Conservation (phyloP, 2,797 vertebrate species). For the Falco columbarius region DNA sequence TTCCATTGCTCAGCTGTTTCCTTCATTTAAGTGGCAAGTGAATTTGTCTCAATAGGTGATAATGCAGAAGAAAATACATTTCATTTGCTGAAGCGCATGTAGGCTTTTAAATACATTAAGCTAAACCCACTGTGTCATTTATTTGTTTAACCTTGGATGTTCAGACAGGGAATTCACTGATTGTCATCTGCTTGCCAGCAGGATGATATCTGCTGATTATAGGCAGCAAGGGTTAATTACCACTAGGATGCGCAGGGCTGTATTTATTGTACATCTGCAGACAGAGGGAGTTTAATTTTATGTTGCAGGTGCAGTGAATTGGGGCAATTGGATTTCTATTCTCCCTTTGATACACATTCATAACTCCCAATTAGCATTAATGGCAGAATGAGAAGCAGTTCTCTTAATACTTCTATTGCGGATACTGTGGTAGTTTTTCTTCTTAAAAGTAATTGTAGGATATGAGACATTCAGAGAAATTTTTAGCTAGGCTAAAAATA, state of each 20-base stretch:
- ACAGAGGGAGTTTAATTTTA: slow-evolving; percentile 57
- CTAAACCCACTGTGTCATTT: slow-evolving; percentile 32
- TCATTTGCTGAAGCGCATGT: slow-evolving; percentile 13
- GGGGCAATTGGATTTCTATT: slow-evolving; percentile 63
- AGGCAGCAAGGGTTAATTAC: slow-evolving; percentile 69
- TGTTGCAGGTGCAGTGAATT: slow-evolving; percentile 68
- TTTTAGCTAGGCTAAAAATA: background rate
- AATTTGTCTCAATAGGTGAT: slow-evolving; percentile 57
- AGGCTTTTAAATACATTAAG: slow-evolving; percentile 51
- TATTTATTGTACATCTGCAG: slow-evolving; percentile 65
- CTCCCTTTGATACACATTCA: slow-evolving; percentile 62
- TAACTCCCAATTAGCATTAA: slow-evolving; percentile 65
- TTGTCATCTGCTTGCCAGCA: slow-evolving; percentile 65
- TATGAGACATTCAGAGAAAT: background rate
- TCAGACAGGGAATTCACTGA: slow-evolving; percentile 43
- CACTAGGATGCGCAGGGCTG: slow-evolving; percentile 38
- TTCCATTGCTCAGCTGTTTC: background rate
- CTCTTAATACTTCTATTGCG: background rate
- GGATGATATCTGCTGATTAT: slow-evolving; percentile 42
- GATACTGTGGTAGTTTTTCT: background rate
- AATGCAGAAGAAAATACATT: slow-evolving; percentile 37
- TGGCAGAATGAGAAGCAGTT: slow-evolving; percentile 22
- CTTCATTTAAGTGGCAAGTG: slow-evolving; percentile 15
- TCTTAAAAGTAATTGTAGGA: background rate
- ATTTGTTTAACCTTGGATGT: slow-evolving; percentile 61